A percentile compares a stretch with the other conserved stretches of the same genome.
These are phyloP conservation scores for Yponomeuta sedellus DNA, from an alignment of 2,888 invertebrate genomes.

Conservation along the genomic window DNA sequence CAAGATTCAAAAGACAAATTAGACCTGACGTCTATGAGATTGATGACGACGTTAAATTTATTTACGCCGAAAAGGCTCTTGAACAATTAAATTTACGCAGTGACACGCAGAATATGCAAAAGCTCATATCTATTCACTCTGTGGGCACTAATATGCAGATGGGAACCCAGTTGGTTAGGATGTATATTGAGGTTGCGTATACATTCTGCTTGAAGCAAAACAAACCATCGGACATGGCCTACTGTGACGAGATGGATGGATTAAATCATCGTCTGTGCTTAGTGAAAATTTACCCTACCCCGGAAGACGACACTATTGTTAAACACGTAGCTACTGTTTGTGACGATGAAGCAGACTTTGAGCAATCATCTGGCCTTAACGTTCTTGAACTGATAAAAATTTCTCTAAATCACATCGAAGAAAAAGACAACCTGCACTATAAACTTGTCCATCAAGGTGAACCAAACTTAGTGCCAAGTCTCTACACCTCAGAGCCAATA, in stretches of 20 bases:
- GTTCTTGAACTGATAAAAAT: constrained; percentile 34
- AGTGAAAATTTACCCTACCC: constrained; percentile 49
- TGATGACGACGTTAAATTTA: too few relatives aligned
- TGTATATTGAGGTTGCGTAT: constrained; percentile 54
- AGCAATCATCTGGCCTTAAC: constrained; percentile 43
- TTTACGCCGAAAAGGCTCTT: too few relatives aligned
- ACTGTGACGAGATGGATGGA: constrained; percentile 55
- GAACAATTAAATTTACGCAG: too few relatives aligned
- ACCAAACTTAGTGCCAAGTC: constrained; percentile 45
- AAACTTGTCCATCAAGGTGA: constrained; percentile 49
- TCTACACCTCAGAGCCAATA: constrained; percentile 40
- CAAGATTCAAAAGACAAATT: too few relatives aligned
- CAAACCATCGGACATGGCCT: constrained; percentile 30
- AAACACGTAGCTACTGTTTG: constrained; percentile 44
- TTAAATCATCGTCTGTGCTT: constrained; percentile 45
- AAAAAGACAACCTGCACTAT: constrained; percentile 31
- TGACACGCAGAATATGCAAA: too few relatives aligned
- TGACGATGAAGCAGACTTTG: constrained; percentile 46
- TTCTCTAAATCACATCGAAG: constrained; percentile 43
- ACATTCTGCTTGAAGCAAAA: constrained; percentile 48
- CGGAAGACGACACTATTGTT: constrained; percentile 48
- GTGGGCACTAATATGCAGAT: constrained; percentile 33
- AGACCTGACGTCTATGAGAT: too few relatives aligned
- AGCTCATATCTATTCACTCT: too few relatives aligned
- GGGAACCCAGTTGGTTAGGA: constrained; percentile 40